phyloP scores from a whole-genome alignment of 2,888 invertebrate genomes.

The Mythimna vitellina region DNA sequence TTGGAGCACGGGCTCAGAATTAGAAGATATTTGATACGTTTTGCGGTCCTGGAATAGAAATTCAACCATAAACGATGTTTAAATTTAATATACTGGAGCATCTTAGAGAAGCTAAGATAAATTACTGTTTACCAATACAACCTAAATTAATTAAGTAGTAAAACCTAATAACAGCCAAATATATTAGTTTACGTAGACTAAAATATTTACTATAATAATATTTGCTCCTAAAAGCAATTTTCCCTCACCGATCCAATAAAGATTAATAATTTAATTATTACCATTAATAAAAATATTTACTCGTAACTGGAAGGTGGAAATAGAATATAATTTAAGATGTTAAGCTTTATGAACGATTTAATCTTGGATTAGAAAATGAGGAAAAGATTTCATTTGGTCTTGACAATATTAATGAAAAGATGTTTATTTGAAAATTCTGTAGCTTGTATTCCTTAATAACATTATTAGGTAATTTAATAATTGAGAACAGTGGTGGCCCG shows the following conservation, averaged over 20 bases:
- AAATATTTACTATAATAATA: slow-evolving; percentile 35
- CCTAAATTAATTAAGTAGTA: slow-evolving; percentile 41
- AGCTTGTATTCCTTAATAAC: too few relatives aligned
- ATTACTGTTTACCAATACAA: slow-evolving; percentile 29
- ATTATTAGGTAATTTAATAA: background rate
- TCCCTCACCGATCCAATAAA: slow-evolving; percentile 11
- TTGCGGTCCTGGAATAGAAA: background rate
- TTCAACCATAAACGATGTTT: background rate
- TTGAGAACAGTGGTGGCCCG: too few relatives aligned
- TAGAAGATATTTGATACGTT: background rate
- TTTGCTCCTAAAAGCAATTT: slow-evolving; percentile 44
- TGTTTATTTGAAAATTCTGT: background rate
- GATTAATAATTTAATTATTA: slow-evolving; percentile 28
- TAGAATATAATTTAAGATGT: slow-evolving; percentile 5
- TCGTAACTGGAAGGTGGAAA: slow-evolving; percentile 5
- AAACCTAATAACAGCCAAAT: slow-evolving; percentile 41
- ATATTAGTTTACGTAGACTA: slow-evolving; percentile 50
- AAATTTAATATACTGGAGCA: slow-evolving; percentile 25
- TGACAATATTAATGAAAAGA: background rate
- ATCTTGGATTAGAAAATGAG: slow-evolving; percentile 23
- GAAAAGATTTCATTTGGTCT: slow-evolving; percentile 12
- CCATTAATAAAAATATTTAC: slow-evolving; percentile 31
- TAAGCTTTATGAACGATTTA: slow-evolving; percentile 18
- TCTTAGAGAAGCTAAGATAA: background rate
- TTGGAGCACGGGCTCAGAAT: background rate